A percentile compares a stretch with the other conserved stretches of the same genome.
Conservation (phyloP, 2,113 vertebrate species). For the Ivindomyrus marchei region DNA sequence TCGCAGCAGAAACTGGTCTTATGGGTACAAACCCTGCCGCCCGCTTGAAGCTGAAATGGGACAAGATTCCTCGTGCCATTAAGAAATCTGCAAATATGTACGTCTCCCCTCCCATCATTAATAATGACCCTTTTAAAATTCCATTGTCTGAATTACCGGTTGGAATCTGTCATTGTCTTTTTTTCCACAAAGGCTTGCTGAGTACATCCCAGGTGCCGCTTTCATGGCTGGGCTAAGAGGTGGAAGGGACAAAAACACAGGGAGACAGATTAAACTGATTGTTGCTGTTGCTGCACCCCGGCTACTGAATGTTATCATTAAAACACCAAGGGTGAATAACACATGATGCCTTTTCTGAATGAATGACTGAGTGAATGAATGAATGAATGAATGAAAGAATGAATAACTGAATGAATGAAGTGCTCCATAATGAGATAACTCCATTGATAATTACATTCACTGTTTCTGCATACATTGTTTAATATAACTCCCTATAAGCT, state of each 20-base stretch:
- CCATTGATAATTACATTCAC: conserved; percentile 18
- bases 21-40: conserved; percentile 55
- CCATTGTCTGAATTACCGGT: neutral
- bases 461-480: conserved; percentile 39
- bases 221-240: conserved; percentile 45
- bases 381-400: too few relatives aligned
- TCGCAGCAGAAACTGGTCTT: conserved; percentile 58
- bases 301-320: conserved; percentile 54
- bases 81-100: conserved; percentile 52
- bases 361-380: too few relatives aligned
- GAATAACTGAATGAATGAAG: too few relatives aligned
- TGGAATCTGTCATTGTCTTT: neutral
- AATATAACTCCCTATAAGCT: conserved; percentile 56
- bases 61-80: conserved; percentile 44
- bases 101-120: conserved; percentile 8
- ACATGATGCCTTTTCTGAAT: neutral
- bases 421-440: too few relatives aligned
- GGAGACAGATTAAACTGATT: conserved; percentile 48
- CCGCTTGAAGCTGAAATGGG: conserved; percentile 57
- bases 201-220: conserved; percentile 41
- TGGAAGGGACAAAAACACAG: conserved; percentile 46
- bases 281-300: conserved; percentile 51
- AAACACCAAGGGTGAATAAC: conserved; percentile 53
- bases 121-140: neutral
- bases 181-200: conserved; percentile 46